A percentile compares a stretch with the other conserved stretches of the same genome.
Evolutionary conservation across 2,888 invertebrate genomes (phyloP).

Genomic region (Clanis bilineata): DNA sequence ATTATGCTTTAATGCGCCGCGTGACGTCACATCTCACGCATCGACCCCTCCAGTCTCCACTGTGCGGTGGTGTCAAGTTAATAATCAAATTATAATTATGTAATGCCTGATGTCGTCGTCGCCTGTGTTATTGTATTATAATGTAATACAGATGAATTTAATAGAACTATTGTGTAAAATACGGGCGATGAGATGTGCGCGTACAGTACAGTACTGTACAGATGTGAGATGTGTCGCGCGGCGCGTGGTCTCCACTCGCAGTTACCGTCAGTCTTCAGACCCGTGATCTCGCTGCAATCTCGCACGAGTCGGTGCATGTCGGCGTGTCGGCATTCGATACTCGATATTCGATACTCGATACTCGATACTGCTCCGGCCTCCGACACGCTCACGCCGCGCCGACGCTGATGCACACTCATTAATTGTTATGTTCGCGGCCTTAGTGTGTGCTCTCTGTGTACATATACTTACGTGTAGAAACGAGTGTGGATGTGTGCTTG

Average conservation of each 20-base stretch:
- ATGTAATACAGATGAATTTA: not conserved
- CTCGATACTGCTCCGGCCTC: too few species aligned
- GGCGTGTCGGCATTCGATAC: too few species aligned
- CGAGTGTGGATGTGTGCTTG: too few species aligned
- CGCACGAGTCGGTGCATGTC: not conserved
- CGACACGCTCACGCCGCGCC: not conserved
- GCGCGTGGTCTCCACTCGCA: slow-evolving; percentile 1
- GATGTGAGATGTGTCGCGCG: not conserved
- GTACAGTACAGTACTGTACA: too few species aligned
- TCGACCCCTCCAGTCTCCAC: too few species aligned
- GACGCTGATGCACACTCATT: not conserved
- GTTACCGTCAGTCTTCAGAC: slow-evolving; percentile 11
- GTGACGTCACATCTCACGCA: not conserved
- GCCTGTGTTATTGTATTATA: not conserved
- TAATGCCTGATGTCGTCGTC: too few species aligned
- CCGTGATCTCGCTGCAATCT: slow-evolving; percentile 15
- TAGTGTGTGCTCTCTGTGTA: slow-evolving; percentile 11
- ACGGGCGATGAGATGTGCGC: not conserved
- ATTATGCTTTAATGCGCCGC: not conserved
- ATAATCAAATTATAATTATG: not conserved
- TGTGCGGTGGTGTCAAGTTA: not conserved
- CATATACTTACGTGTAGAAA: slow-evolving; percentile 3
- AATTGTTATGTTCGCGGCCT: slow-evolving; percentile 18
- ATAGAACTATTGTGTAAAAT: not conserved
- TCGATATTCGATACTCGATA: too few species aligned